Evolutionary conservation across 2,113 vertebrate genomes (phyloP), one percentile per base, ranked within the genome.

Genomic region (Myiagra hebetior): DNA sequence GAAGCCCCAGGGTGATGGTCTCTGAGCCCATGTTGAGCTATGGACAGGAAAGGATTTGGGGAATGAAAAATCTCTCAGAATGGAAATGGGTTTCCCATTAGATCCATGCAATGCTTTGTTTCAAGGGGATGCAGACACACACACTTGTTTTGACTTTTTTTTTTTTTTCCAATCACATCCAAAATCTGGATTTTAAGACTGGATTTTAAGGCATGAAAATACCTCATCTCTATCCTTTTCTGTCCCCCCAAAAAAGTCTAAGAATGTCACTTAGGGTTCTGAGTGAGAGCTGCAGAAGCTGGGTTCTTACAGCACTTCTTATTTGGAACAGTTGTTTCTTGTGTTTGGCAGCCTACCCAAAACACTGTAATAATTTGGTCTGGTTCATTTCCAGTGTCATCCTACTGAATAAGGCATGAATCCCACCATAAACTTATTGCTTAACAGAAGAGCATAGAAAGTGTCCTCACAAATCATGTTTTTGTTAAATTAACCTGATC

Each of bases 161-260:
- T 87, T 91, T 41, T 59, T 83, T 62, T 75, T 79, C 31, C 13
- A 80, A 0, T 69, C 46, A 62, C 8, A 73, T 14, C 2, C 31
- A 60, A 88, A 79, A 50, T 53, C 26, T 39, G 55, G 33, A 93
- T 74, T 93, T 90, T 83, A 90, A 78, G 20, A 73, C 24, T 44
- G 15, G 56, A 59, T 59, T 60, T 60, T 60, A 46, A 23, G 15
- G 15, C 63, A 73, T 79, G 13, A 86, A 94, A 83, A 62, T 53
- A 52, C 42, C 26, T 82, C 59, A 30, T 33, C 15, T 89, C 21
- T 39, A 11, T 56, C 26, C 9, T 89, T 75, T 85, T 76, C 15
- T 1, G 4, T 3, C 3, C 8, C 1, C 1, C 6, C 21, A 6
- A 53, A 55, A 52, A 79, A 55, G 33, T 23, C 62, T 57, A 83